Evolutionary conservation across 2,797 vertebrate genomes (phyloP).

Genomic region (Scolopax bukidnonensis): DNA sequence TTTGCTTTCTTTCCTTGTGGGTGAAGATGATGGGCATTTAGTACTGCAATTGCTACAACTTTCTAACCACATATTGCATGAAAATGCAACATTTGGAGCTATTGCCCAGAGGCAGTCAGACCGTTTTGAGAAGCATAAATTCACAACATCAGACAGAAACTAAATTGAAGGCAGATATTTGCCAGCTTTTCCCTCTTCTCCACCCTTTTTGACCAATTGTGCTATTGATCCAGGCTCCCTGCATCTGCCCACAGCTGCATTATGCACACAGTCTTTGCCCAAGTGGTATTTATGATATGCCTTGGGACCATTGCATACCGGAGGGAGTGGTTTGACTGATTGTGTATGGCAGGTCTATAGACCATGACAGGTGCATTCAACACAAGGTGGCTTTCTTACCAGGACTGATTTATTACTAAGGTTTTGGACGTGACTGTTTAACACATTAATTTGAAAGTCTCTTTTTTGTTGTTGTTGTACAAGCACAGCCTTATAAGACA

Average conservation of each 20-base stretch:
- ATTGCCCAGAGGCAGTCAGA: background rate
- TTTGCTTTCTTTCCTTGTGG: background rate
- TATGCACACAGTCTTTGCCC: background rate
- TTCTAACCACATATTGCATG: background rate
- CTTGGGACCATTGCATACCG: background rate
- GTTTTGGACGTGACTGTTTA: background rate
- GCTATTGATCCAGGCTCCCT: background rate
- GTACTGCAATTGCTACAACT: background rate
- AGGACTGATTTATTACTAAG: background rate
- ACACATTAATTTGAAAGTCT: background rate
- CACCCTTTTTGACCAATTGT: background rate
- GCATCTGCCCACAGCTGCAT: slow-evolving; percentile 1
- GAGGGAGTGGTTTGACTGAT: background rate
- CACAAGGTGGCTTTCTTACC: slow-evolving; percentile 6
- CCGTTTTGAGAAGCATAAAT: background rate
- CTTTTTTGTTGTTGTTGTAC: background rate
- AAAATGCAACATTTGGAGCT: background rate
- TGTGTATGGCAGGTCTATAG: background rate
- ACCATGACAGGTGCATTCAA: background rate
- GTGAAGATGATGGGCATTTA: background rate
- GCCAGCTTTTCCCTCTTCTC: background rate
- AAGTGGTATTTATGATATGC: background rate
- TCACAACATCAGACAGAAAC: background rate
- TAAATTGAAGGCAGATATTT: slow-evolving; percentile 33
- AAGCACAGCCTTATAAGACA: background rate